These are phyloP conservation scores for Dreissena polymorpha DNA, from an alignment of 1,140 invertebrate genomes.

Conservation along the genomic window DNA sequence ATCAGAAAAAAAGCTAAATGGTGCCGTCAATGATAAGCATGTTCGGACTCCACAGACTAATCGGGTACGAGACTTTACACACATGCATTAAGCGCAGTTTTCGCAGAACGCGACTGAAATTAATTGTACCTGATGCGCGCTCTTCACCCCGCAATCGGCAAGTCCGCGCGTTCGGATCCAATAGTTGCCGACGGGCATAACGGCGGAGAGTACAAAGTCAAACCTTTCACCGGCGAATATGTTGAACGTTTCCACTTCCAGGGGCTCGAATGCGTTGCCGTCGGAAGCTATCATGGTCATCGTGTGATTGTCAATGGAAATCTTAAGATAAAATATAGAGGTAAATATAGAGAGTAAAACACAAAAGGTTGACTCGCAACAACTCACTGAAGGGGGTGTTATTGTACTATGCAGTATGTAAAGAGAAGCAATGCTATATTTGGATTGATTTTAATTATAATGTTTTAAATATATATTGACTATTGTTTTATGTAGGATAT, in stretches of 20 bases:
- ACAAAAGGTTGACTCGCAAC: too few relatives aligned
- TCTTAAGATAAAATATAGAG: constrained; percentile 6
- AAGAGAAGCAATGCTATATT: too few relatives aligned
- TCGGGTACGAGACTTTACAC: too few relatives aligned
- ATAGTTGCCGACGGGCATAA: constrained; percentile 86
- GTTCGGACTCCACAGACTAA: too few relatives aligned
- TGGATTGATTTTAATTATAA: too few relatives aligned
- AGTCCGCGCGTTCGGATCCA: constrained; percentile 90
- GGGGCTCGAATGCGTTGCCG: constrained; percentile 57
- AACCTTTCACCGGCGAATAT: constrained; percentile 75
- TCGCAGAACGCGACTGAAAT: neutral
- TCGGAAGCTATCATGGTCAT: constrained; percentile 66
- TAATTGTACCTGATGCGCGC: constrained; percentile 86
- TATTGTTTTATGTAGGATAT: too few relatives aligned
- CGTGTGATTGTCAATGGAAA: constrained; percentile 67
- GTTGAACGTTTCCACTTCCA: constrained; percentile 61
- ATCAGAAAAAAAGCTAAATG: too few relatives aligned
- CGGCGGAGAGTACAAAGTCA: constrained; percentile 90
- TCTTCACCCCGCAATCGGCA: constrained; percentile 88
- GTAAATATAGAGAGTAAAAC: neutral
- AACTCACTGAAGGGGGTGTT: too few relatives aligned
- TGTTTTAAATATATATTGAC: too few relatives aligned
- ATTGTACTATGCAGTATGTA: too few relatives aligned
- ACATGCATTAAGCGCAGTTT: too few relatives aligned
- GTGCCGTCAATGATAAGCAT: too few relatives aligned